A percentile compares a stretch with the other conserved stretches of the same genome.
phyloP scores from a whole-genome alignment of 2,797 vertebrate species.

The Cirrhinus molitorella region DNA sequence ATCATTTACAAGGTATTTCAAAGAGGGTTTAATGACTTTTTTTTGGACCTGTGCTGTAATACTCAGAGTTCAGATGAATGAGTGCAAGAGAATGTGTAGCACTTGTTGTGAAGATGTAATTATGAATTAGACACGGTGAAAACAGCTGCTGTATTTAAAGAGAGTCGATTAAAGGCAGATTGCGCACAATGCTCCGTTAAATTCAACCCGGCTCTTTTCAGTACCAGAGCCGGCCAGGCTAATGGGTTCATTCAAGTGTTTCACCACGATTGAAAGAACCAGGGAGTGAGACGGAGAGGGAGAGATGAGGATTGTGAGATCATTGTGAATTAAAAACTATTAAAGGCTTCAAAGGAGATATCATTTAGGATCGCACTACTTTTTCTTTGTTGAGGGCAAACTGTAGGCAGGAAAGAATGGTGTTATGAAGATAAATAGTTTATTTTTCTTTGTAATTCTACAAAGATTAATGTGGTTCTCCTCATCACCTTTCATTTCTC shows the following conservation, averaged over 20 bases:
- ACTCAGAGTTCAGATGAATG: conserved; percentile 33
- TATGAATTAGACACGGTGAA: conserved; percentile 72
- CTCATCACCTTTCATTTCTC: conserved; percentile 76
- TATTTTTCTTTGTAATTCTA: conserved; percentile 69
- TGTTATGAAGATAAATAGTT: conserved; percentile 77
- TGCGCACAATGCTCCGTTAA: conserved; percentile 68
- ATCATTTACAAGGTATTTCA: conserved; percentile 15
- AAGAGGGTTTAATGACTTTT: conserved; percentile 62
- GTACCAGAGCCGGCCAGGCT: conserved; percentile 69
- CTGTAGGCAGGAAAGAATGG: conserved; percentile 68
- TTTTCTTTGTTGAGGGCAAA: conserved; percentile 75
- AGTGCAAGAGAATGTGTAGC: conserved; percentile 63
- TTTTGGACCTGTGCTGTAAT: conserved; percentile 26
- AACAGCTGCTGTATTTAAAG: conserved; percentile 67
- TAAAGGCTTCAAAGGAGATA: conserved; percentile 77
- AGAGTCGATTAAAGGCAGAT: conserved; percentile 76
- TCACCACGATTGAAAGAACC: conserved; percentile 61
- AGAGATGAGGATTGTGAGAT: conserved; percentile 68
- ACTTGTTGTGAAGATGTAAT: conserved; percentile 72
- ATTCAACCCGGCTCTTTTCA: conserved; percentile 64
- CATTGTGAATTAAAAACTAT: conserved; percentile 78
- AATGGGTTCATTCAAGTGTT: conserved; percentile 76
- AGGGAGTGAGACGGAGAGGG: conserved; percentile 13
- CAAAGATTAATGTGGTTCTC: conserved; percentile 81
- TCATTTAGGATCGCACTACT: conserved; percentile 72